These are phyloP conservation scores for Halocaridina rubra DNA, from an alignment of 2,888 invertebrate species.

Conservation along the genomic window DNA sequence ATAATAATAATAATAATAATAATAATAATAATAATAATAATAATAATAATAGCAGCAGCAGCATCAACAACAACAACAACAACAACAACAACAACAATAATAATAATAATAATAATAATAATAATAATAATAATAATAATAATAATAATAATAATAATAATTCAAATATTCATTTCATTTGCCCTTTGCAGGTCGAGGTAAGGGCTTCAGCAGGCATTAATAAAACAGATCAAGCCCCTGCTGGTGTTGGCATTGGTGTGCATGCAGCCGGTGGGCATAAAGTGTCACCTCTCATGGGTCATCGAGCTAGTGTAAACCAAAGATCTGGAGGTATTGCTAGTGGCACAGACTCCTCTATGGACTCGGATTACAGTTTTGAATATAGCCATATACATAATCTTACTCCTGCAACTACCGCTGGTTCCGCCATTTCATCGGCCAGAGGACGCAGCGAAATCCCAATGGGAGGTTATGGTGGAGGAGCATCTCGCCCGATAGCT, in stretches of 20 bases:
- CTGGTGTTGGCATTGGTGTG: not conserved
- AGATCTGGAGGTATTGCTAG: conserved; percentile 9
- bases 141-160: too few species aligned
- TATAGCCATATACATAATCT: not conserved
- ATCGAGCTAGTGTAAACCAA: conserved; percentile 3
- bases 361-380: conserved; percentile 45
- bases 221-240: not conserved
- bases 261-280: not conserved
- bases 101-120: too few species aligned
- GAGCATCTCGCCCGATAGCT: conserved; percentile 5
- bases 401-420: not conserved
- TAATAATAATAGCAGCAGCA: not conserved
- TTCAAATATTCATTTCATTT: too few species aligned
- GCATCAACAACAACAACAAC: too few species aligned
- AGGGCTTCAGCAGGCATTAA: not conserved
- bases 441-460: not conserved
- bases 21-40: not conserved
- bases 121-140: too few species aligned
- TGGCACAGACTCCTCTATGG: conserved; percentile 45
- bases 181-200: not conserved
- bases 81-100: too few species aligned
- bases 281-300: conserved; percentile 30
- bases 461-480: too few species aligned
- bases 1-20: not conserved
- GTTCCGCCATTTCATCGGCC: not conserved